Base-by-base conservation (phyloP, 2,113 vertebrate genomes). In the Ramphastos sulfuratus region DNA sequence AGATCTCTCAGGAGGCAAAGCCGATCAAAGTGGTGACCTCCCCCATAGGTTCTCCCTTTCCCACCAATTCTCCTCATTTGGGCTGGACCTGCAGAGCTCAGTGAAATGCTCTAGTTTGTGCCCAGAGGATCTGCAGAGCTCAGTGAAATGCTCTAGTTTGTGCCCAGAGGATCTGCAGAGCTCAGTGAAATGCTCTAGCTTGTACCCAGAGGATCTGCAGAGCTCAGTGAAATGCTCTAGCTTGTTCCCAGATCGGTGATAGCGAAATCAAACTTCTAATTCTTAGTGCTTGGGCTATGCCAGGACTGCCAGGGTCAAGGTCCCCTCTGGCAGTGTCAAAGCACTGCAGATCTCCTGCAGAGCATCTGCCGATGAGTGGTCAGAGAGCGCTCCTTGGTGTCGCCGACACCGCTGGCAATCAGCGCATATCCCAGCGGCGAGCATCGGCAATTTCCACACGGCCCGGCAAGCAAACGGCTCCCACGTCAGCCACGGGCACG, bases 1-100 rank as follows among this genome's bases (percentile, higher is more conserved):
- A 58, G 6, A 8, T 4, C 15, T 31, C 19, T 75, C 15, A 24
- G 44, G 18, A 55, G 15, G 28, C 30, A 72, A 60, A 92, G 18
- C 31, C 14, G 4, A 18, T 7, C 58, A 64, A 33, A 37, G 17
- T 21, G 7, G 21, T 24, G 20, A 37, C 12, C 10, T 81, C 35
- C 12, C 17, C 39, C 0, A 0, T 4, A 27, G n/a, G 5, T 8
- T 79, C 9, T 65, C 21, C n/a, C 4, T 83, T 84, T 75, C 37
- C 59, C 44, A 65, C 4, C 7, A 2, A 4, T 42, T 77, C 24
- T 66, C 59, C 28, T 61, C 23, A 4, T 46, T 64, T 54, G 33
- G 15, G 8, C 7, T 27, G 28, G 46, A 67, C 46, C 35, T 52
- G 13, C 50, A 42, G 82, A 72, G 48, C 30, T 42, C 42, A 42